A percentile compares a stretch with the other conserved stretches of the same genome.
phyloP scores from a whole-genome alignment of 2,888 invertebrate genomes.

The Ganaspis brasiliensis region DNA sequence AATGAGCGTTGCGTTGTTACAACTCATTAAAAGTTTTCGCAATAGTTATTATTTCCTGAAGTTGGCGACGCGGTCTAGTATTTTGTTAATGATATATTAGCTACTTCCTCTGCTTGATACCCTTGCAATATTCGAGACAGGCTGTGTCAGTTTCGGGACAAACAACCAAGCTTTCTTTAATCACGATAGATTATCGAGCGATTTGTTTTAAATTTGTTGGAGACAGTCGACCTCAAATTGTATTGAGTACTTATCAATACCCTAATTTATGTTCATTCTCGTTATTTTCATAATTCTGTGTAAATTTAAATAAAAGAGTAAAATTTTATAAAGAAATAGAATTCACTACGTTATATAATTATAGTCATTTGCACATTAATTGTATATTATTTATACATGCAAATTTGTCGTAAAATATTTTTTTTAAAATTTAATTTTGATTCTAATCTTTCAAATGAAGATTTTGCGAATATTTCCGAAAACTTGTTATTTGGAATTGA shows the following conservation, averaged over 20 bases:
- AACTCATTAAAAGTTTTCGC: slow-evolving; percentile 38
- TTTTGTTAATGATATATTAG: slow-evolving; percentile 37
- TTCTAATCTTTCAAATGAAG: too few relatives aligned
- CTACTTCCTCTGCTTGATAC: slow-evolving; percentile 34
- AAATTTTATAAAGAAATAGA: too few relatives aligned
- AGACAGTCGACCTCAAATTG: not conserved
- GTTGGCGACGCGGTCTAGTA: slow-evolving; percentile 14
- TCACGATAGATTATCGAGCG: slow-evolving; percentile 67
- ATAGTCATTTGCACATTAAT: too few relatives aligned
- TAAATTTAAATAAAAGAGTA: too few relatives aligned
- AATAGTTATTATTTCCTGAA: slow-evolving; percentile 23
- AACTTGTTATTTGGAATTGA: too few relatives aligned
- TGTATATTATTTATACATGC: too few relatives aligned
- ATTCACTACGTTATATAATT: too few relatives aligned
- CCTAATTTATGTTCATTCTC: not conserved
- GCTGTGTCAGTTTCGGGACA: slow-evolving; percentile 39
- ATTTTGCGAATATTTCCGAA: too few relatives aligned
- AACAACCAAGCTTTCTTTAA: slow-evolving; percentile 63
- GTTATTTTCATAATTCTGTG: too few relatives aligned
- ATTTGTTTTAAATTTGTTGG: slow-evolving; percentile 25
- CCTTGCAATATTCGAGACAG: slow-evolving; percentile 64
- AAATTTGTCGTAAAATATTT: too few relatives aligned
- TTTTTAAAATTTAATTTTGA: too few relatives aligned
- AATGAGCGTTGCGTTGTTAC: slow-evolving; percentile 23
- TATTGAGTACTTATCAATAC: not conserved